Evolutionary conservation across 2,797 vertebrate genomes (phyloP).

Genomic region (Carapus acus): DNA sequence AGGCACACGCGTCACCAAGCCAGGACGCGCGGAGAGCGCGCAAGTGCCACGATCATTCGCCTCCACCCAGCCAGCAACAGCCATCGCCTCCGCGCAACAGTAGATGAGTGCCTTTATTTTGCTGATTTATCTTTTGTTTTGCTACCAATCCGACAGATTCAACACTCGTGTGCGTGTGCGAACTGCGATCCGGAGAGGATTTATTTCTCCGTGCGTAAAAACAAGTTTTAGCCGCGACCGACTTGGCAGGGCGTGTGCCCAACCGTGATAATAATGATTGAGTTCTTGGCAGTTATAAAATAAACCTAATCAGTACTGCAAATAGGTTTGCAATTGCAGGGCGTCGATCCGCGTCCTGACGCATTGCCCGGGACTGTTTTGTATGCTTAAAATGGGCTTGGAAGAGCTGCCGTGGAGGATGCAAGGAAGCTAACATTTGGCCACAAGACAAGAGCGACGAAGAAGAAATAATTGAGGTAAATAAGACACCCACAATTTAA

Average conservation of each 20-base stretch:
- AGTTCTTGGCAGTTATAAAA: no score
- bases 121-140: background rate
- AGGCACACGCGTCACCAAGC: constrained; percentile 40
- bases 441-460: constrained; percentile 16
- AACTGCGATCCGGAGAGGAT: background rate
- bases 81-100: background rate
- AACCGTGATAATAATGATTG: background rate
- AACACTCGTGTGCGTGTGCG: background rate
- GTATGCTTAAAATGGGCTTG: constrained; percentile 59
- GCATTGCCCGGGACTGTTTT: constrained; percentile 45
- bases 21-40: constrained; percentile 33
- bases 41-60: constrained; percentile 8
- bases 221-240: constrained; percentile 30
- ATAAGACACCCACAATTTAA: background rate
- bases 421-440: constrained; percentile 48
- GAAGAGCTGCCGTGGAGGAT: constrained; percentile 52
- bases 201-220: background rate
- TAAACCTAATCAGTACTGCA: background rate
- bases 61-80: constrained; percentile 1
- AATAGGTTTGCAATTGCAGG: constrained; percentile 35
- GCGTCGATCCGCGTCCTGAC: constrained; percentile 49
- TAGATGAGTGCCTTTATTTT: background rate
- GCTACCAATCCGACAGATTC: background rate
- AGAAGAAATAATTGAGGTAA: constrained; percentile 47
- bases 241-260: background rate